Base-by-base conservation (phyloP, 2,888 invertebrate species). In the Andrena marginata region DNA sequence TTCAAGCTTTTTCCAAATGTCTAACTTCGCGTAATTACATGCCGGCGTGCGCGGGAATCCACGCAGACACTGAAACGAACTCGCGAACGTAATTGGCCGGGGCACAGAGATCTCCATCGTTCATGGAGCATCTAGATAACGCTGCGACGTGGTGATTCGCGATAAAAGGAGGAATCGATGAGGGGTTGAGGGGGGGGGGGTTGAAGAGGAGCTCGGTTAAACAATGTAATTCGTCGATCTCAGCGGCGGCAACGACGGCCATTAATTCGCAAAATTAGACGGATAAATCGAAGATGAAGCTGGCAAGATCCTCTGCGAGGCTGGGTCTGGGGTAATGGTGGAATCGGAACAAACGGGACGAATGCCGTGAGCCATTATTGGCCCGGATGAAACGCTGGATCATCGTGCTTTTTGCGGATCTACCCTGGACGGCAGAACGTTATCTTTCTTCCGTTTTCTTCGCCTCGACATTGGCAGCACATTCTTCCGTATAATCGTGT, bases 251-350 rank as follows among this genome's bases (percentile, higher is more conserved):
- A 59, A 69, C 64, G 67, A 56, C 51, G 69, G 76, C 75, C 88
- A 87, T 89, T 84, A 89, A 89, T 89, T 89, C 86, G 80, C 78
- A 69, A 89, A 85, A 89, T 89, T 89, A 89, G 84, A 80, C 81
- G 78, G 84, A 87, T 89, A 83, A 89, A 89, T 89, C 86, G 87
- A 82, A 83, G 82, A 68, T 65, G 77, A 64, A 77, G 35, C 70
- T 65, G 74, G 56, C 49, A 77, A 70, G 77, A 74, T 82, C 72
- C 48, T 35, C 54, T 2, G 54, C 54, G 65, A 26, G 74, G 78
- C 23, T 49, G 73, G 65, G 29, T 71, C 77, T 23, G 54, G 74
- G 84, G 76, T 82, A 84, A 84, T 78, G 72, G 62, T 51, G 68
- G 60, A 60, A 72, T 64, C 68, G 73, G 59, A 64, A 49, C 72